These are phyloP conservation scores for Andrena trimmerana DNA, from an alignment of 2,888 invertebrate species.

Conservation along the genomic window DNA sequence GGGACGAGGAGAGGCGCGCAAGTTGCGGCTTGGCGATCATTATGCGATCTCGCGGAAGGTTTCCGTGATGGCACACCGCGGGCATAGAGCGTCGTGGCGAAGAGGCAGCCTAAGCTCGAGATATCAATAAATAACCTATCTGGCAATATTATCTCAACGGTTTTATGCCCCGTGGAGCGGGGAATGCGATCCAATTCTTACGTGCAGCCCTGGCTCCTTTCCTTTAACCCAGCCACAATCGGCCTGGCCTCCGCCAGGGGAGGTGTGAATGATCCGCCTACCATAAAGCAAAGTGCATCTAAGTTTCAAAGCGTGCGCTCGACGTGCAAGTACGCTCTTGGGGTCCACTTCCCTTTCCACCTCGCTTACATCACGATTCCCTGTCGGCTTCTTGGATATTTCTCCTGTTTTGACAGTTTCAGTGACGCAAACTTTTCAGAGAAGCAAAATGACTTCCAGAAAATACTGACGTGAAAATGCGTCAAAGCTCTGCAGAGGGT, in stretches of 20 bases:
- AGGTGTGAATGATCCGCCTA: slow-evolving; percentile 79
- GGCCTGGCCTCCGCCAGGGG: slow-evolving; percentile 60
- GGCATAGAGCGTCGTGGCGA: slow-evolving; percentile 61
- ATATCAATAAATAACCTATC: slow-evolving; percentile 82
- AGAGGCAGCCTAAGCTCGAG: slow-evolving; percentile 66
- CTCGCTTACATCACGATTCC: neutral
- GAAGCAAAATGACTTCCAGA: neutral
- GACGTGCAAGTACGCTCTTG: slow-evolving; percentile 25
- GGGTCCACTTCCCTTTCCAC: slow-evolving; percentile 24
- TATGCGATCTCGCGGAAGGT: slow-evolving; percentile 68
- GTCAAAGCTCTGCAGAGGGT: too few relatives aligned
- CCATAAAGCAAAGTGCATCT: slow-evolving; percentile 77
- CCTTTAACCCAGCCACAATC: slow-evolving; percentile 54
- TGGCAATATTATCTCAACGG: slow-evolving; percentile 81
- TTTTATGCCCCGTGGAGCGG: slow-evolving; percentile 75
- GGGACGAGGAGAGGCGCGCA: slow-evolving; percentile 28
- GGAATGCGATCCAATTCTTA: slow-evolving; percentile 76
- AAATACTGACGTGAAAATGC: too few relatives aligned
- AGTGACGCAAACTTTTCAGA: too few relatives aligned
- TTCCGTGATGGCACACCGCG: slow-evolving; percentile 69
- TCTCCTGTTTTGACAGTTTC: neutral
- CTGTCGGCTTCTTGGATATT: neutral
- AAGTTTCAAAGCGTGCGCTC: slow-evolving; percentile 59
- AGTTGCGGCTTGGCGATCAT: slow-evolving; percentile 43
- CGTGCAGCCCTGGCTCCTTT: slow-evolving; percentile 58